Base-by-base conservation (phyloP, 1,140 invertebrate species). In the Drosophila gunungcola region DNA sequence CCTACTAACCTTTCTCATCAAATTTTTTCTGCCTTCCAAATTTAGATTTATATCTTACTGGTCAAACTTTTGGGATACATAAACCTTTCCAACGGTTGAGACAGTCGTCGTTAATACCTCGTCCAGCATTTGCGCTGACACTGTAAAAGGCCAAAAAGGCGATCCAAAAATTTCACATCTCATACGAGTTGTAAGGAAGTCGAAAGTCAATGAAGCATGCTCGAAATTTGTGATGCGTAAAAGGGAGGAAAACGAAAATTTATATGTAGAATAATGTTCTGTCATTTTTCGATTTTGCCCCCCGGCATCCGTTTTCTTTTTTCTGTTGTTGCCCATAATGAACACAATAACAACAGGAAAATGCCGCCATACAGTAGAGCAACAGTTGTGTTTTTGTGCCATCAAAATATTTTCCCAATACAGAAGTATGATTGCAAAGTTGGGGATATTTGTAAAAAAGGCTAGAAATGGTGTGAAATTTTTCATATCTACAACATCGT, bases 121-220 rank as follows among this genome's bases (percentile, higher is more conserved):
- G 83, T 79, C 73, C 73, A 65, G 63, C 53, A 73, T 64, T 81
- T 80, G 70, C 60, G 81, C 81, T 85, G 76, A 84, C 78, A 69
- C 45, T 73, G 72, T 80, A 68, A 85, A 84, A 78, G 57, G 70
- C 52, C 63, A 78, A 65, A 67, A 78, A 60, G 63, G 42, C 78
- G 21, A 52, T 70, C 65, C 54, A 53, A 7, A 39, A 51, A 48
- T 51, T 55, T 11, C 39, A 54, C 38, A 65, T 42, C 49, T 34
- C 32, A 72, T 46, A 64, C 45, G 57, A 46, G 58, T 60, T 36
- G 43, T 49, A 63, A 62, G 46, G 52, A 78, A 78, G 73, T 90
- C 65, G 43, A 82, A 89, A 88, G 48, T 89, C 83, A 89, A 80
- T 84, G 83, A 88, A 89, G 80, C 84, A 84, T 84, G 85, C 51